Evolutionary conservation across 1,140 invertebrate species (phyloP).

Genomic region (Wasmannia auropunctata): DNA sequence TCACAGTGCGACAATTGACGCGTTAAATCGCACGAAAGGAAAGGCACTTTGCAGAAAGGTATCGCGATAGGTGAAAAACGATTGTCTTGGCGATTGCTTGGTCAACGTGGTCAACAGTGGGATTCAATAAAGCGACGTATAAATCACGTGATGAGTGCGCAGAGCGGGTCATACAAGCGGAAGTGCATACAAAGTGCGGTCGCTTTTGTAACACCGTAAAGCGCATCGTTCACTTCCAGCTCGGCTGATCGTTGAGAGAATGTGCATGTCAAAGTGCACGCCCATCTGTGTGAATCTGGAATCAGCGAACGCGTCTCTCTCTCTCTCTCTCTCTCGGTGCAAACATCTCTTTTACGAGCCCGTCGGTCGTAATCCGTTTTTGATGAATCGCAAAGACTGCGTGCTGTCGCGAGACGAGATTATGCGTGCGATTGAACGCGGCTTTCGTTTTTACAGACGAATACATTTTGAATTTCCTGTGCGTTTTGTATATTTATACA

Average conservation of each 20-base stretch:
- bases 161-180: constrained; percentile 8
- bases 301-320: background rate
- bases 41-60: background rate
- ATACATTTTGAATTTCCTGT: background rate
- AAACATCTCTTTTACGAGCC: background rate
- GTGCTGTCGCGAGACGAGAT: background rate
- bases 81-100: background rate
- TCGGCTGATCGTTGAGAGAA: constrained; percentile 17
- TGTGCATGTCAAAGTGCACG: constrained; percentile 21
- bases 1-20: background rate
- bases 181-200: constrained; percentile 6
- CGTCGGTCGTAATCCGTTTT: constrained; percentile 31
- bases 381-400: constrained; percentile 22
- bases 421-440: constrained; percentile 13
- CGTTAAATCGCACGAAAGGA: background rate
- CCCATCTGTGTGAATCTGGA: background rate
- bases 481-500: background rate
- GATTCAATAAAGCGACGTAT: constrained; percentile 14
- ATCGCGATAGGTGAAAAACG: background rate
- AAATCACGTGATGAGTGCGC: constrained; percentile 27
- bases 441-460: background rate
- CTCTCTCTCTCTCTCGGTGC: too few species aligned
- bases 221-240: constrained; percentile 22
- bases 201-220: background rate
- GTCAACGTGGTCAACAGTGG: background rate